A percentile compares a stretch with the other conserved stretches of the same genome.
Evolutionary conservation across 2,113 vertebrate genomes (phyloP).

Genomic region (Xenotilapia flavipinnis): DNA sequence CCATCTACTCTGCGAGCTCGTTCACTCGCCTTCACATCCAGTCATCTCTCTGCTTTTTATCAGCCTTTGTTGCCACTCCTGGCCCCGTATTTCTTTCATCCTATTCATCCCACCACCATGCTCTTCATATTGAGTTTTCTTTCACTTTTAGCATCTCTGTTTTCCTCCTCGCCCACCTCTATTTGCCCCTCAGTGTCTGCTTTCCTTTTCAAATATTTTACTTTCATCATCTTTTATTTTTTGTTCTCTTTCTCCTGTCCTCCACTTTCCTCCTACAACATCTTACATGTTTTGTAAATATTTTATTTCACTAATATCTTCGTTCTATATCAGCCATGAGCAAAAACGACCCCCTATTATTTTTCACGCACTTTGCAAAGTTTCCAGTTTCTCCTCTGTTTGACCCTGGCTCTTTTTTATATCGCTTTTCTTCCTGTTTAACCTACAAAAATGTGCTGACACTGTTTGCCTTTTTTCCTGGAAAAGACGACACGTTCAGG

Average conservation of each 20-base stretch:
- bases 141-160: not conserved
- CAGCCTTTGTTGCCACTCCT: slow-evolving; percentile 5
- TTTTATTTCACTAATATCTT: slow-evolving; percentile 1
- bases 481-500: not conserved
- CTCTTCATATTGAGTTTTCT: not conserved
- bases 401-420: not conserved
- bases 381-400: not conserved
- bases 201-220: slow-evolving; percentile 4
- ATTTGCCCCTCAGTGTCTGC: not conserved
- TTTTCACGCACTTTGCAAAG: not conserved
- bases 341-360: not conserved
- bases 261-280: not conserved
- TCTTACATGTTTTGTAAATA: slow-evolving; percentile 3
- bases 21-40: not conserved
- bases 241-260: not conserved
- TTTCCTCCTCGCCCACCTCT: not conserved
- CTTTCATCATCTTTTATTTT: not conserved
- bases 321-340: not conserved
- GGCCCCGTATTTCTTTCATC: not conserved
- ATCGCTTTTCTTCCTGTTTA: not conserved
- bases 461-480: not conserved
- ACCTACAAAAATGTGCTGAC: not conserved
- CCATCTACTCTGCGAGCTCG: not conserved
- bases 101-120: not conserved
- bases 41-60: not conserved